Evolutionary conservation across 2,113 vertebrate genomes (phyloP).

Genomic region (Laticauda colubrina): DNA sequence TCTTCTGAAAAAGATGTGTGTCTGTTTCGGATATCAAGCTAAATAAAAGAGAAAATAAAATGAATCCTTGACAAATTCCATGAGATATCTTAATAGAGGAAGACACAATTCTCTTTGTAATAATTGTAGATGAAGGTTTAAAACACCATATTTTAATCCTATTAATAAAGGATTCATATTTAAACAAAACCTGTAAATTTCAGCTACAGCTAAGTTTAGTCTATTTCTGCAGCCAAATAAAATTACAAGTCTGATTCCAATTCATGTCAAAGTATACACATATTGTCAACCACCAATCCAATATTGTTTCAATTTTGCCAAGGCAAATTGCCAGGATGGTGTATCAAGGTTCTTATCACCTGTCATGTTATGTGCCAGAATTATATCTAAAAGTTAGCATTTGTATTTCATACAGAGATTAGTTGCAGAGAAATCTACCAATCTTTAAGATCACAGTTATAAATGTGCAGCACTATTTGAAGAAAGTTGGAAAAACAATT

Average conservation of each 20-base stretch:
- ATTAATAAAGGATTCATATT: background rate
- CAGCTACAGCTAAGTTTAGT: background rate
- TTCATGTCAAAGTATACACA: background rate
- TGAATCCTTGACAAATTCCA: background rate
- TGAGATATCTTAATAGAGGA: background rate
- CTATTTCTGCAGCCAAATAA: background rate
- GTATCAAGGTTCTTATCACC: background rate
- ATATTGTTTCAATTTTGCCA: background rate
- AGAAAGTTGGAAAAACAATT: background rate
- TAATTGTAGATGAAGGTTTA: background rate
- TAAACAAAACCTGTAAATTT: background rate
- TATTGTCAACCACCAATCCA: background rate
- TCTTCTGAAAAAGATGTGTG: background rate
- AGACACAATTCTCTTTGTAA: background rate
- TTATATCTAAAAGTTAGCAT: background rate
- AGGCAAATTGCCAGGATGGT: background rate
- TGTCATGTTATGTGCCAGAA: background rate
- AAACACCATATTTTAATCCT: background rate
- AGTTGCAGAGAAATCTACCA: background rate
- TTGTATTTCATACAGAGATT: background rate
- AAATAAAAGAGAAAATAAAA: background rate
- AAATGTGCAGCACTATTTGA: background rate
- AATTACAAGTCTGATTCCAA: background rate
- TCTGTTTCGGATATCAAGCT: background rate
- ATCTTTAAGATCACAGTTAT: background rate